A percentile compares a stretch with the other conserved stretches of the same genome.
phyloP scores from a whole-genome alignment of 53 echinoderm and acorn worm genomes.

The Zoroaster sp. region DNA sequence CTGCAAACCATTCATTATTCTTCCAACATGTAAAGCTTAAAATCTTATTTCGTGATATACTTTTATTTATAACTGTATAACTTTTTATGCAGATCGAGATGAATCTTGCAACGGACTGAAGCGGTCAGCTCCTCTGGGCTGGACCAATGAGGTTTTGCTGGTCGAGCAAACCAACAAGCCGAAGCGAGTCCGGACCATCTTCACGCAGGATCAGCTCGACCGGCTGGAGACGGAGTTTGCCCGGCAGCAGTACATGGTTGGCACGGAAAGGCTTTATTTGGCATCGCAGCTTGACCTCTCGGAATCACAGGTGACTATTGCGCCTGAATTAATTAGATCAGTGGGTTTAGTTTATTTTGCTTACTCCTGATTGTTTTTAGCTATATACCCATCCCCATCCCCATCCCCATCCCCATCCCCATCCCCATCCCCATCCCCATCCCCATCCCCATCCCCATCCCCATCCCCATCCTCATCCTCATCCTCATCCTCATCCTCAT shows the following conservation, averaged over 20 bases:
- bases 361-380: no score
- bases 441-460: background rate
- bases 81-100: background rate
- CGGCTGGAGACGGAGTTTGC: slow-evolving; percentile 81
- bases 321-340: no score
- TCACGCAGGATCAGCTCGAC: slow-evolving; percentile 82
- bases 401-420: background rate
- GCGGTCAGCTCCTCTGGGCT: background rate
- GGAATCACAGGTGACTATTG: slow-evolving; percentile 75
- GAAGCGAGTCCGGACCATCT: slow-evolving; percentile 85
- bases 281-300: slow-evolving; percentile 80
- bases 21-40: no score
- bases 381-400: background rate
- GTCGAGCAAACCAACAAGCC: slow-evolving; percentile 30
- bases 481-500: no score
- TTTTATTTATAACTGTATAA: no score
- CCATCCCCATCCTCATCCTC: background rate
- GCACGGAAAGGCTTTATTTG: slow-evolving; percentile 73
- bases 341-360: no score
- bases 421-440: background rate
- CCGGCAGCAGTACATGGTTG: slow-evolving; percentile 92
- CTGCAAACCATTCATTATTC: no score
- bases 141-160: background rate
- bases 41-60: no score
- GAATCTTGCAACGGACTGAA: background rate